These are phyloP conservation scores for Microcaecilia unicolor DNA, from an alignment of 2,797 vertebrate species.

Conservation along the genomic window DNA sequence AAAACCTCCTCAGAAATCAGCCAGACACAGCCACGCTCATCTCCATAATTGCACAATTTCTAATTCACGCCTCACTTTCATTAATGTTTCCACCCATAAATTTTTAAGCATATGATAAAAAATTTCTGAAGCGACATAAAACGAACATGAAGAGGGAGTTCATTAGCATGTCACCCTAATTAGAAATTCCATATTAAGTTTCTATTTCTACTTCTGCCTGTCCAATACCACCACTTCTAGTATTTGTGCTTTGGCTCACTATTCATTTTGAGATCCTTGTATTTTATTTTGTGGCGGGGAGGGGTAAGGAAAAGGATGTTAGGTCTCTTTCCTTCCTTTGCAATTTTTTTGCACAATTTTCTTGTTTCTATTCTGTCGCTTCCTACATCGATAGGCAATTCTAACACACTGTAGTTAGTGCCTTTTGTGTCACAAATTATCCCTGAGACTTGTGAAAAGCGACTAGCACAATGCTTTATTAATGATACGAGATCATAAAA, in stretches of 20 bases:
- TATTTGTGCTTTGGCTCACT: too few relatives aligned
- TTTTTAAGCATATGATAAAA: slow-evolving; percentile 79
- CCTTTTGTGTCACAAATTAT: slow-evolving; percentile 77
- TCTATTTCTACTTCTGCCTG: slow-evolving; percentile 42
- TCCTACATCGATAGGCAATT: slow-evolving; percentile 71
- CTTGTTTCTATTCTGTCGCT: slow-evolving; percentile 47
- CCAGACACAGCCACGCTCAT: slow-evolving; percentile 45
- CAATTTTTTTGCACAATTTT: slow-evolving; percentile 23
- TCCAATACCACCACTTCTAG: slow-evolving; percentile 33
- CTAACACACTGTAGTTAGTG: slow-evolving; percentile 45
- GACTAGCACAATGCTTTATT: slow-evolving; percentile 79
- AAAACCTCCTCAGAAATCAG: slow-evolving; percentile 62
- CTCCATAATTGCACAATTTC: slow-evolving; percentile 71
- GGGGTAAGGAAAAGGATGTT: too few relatives aligned
- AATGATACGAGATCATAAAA: slow-evolving; percentile 80
- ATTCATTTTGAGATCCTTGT: slow-evolving; percentile 1
- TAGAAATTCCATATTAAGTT: slow-evolving; percentile 71
- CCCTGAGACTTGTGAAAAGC: slow-evolving; percentile 54
- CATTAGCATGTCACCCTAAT: slow-evolving; percentile 74
- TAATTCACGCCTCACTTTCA: slow-evolving; percentile 75
- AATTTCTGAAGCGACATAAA: slow-evolving; percentile 78
- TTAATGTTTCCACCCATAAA: slow-evolving; percentile 77
- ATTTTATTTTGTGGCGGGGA: too few relatives aligned
- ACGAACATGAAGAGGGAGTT: slow-evolving; percentile 68
- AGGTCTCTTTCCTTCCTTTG: neutral